A percentile compares a stretch with the other conserved stretches of the same genome.
Evolutionary conservation across 2,113 vertebrate species (phyloP).

Genomic region (Prunella fulvescens): DNA sequence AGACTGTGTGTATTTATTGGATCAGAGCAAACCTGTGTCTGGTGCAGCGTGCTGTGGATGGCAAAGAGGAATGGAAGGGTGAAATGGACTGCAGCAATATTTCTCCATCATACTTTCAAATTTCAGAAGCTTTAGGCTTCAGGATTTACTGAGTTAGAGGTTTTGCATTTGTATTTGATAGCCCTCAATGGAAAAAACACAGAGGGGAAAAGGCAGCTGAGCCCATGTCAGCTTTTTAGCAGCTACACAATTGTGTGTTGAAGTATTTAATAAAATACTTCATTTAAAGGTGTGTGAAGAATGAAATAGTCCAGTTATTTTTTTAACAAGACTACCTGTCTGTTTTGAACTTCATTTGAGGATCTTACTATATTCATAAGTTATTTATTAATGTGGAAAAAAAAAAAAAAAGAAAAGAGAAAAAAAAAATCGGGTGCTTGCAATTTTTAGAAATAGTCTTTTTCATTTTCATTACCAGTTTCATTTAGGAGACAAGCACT

Average conservation of each 20-base stretch:
- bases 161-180: background rate
- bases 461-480: constrained; percentile 43
- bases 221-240: background rate
- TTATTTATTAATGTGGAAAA: background rate
- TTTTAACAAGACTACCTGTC: background rate
- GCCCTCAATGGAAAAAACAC: background rate
- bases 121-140: background rate
- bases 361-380: background rate
- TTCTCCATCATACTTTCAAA: background rate
- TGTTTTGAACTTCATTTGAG: background rate
- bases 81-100: background rate
- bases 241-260: background rate
- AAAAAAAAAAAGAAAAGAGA: background rate
- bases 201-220: background rate
- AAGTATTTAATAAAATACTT: background rate
- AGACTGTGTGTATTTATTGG: background rate
- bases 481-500: constrained; percentile 5
- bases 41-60: background rate
- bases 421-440: background rate
- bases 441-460: background rate
- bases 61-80: background rate
- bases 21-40: background rate
- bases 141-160: background rate
- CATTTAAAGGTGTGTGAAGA: background rate
- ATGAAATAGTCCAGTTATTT: background rate